phyloP scores from a whole-genome alignment of 2,888 invertebrate species.

The Timema podura region DNA sequence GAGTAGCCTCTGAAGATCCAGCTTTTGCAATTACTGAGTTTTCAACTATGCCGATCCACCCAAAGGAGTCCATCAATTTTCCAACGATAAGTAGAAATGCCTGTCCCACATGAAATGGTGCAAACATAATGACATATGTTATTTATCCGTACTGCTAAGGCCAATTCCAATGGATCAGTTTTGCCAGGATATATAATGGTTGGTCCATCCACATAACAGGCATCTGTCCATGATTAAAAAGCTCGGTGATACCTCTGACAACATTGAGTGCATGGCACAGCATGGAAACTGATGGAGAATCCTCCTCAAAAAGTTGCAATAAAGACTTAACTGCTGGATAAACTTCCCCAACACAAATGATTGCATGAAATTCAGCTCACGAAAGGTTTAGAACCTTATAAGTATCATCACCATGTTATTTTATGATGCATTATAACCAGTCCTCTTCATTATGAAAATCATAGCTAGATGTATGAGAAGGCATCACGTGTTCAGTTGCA shows the following conservation, averaged over 20 bases:
- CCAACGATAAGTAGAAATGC: background rate
- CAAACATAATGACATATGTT: constrained; percentile 1
- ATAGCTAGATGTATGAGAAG: background rate
- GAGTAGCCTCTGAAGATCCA: constrained; percentile 1
- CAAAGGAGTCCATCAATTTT: background rate
- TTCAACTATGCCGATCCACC: background rate
- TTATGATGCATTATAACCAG: background rate
- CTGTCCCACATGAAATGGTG: background rate
- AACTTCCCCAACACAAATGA: background rate
- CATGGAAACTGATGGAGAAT: background rate
- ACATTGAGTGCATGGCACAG: background rate
- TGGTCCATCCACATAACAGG: background rate
- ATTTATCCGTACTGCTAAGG: background rate
- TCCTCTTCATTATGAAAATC: background rate
- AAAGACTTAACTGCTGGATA: background rate
- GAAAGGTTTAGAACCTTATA: background rate
- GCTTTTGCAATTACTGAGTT: constrained; percentile 3
- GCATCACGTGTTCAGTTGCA: background rate
- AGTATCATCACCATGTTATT: background rate
- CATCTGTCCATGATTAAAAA: constrained; percentile 1
- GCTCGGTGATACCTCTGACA: constrained; percentile 1
- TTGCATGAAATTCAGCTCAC: background rate
- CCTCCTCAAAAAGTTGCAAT: constrained; percentile 3
- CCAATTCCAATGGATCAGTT: background rate
- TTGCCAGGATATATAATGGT: background rate